Conservation (phyloP, 1,140 invertebrate genomes). For the Drosophila willistoni region DNA sequence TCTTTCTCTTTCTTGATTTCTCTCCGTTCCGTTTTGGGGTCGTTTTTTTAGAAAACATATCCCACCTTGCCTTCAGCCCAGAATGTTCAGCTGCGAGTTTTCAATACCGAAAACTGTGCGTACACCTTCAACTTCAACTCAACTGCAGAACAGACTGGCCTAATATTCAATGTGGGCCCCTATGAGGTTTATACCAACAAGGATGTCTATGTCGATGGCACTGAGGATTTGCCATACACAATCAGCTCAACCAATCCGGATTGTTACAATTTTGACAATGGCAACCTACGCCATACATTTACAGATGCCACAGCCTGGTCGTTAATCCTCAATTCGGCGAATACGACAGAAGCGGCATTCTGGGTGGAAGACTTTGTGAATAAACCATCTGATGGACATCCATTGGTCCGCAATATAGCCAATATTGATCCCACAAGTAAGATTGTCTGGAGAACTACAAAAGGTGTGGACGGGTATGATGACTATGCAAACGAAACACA, state of each 20-base stretch:
- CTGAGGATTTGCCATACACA: slow-evolving; percentile 8
- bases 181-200: slow-evolving; percentile 76
- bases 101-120: slow-evolving; percentile 86
- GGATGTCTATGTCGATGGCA: slow-evolving; percentile 41
- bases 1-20: slow-evolving; percentile 28
- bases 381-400: slow-evolving; percentile 72
- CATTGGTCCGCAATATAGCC: slow-evolving; percentile 57
- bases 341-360: slow-evolving; percentile 8
- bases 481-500: slow-evolving; percentile 50
- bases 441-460: slow-evolving; percentile 51
- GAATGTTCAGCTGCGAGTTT: slow-evolving; percentile 88
- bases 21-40: neutral
- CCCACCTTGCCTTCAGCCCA: slow-evolving; percentile 86
- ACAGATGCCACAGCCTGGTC: slow-evolving; percentile 77
- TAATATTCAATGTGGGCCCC: slow-evolving; percentile 53
- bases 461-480: slow-evolving; percentile 39
- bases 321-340: slow-evolving; percentile 81
- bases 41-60: slow-evolving; percentile 84
- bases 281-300: neutral
- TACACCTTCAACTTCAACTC: slow-evolving; percentile 70
- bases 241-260: neutral
- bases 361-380: slow-evolving; percentile 61
- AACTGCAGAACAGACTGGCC: slow-evolving; percentile 18
- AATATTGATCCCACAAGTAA: slow-evolving; percentile 36
- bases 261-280: slow-evolving; percentile 24